A percentile compares a stretch with the other conserved stretches of the same genome.
Evolutionary conservation across 1,140 invertebrate genomes (phyloP).

Genomic region (Bombus sibiricus): DNA sequence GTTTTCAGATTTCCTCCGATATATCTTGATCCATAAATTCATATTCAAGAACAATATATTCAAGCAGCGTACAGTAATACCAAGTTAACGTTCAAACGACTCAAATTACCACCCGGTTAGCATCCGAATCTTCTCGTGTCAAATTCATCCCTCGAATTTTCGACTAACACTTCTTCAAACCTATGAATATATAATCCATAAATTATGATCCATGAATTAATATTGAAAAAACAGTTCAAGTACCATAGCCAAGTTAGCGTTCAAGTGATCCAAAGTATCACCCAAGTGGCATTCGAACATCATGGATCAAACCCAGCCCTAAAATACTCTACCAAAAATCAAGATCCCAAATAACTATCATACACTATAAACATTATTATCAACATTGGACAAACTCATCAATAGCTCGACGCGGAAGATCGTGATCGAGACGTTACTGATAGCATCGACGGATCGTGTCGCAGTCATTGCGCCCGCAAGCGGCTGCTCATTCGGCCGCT

Average conservation of each 20-base stretch:
- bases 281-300: too few relatives aligned
- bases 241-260: too few relatives aligned
- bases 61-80: neutral
- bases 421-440: neutral
- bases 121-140: too few relatives aligned
- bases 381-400: neutral
- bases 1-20: neutral
- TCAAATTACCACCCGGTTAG: neutral
- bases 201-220: too few relatives aligned
- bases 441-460: slow-evolving; percentile 41
- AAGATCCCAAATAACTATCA: neutral
- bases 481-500: slow-evolving; percentile 57
- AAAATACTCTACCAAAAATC: neutral
- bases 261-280: too few relatives aligned
- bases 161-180: too few relatives aligned
- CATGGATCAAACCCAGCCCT: too few relatives aligned
- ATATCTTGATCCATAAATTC: neutral
- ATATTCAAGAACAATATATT: neutral
- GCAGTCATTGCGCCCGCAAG: slow-evolving; percentile 63
- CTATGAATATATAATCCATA: too few relatives aligned
- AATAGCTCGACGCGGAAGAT: neutral
- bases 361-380: neutral
- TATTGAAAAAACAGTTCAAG: too few relatives aligned
- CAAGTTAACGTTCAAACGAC: too few relatives aligned
- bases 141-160: neutral